Percentiles rank a stretch among this genome's conserved stretches.
Evolutionary conservation across 2,888 invertebrate genomes (phyloP).

Genomic region (Ellobium chinense): DNA sequence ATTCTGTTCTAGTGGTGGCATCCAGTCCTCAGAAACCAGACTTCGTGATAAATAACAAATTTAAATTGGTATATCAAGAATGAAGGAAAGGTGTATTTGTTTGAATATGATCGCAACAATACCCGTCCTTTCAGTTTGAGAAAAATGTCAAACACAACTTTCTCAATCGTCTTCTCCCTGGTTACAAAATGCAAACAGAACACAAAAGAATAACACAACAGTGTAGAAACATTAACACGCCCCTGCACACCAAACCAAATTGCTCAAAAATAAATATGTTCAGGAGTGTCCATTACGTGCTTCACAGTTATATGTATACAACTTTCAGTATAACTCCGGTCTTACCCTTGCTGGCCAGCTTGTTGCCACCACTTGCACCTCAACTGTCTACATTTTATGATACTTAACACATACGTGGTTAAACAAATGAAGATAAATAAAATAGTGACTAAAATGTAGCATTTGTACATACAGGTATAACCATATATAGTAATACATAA

Average conservation of each 20-base stretch:
- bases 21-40: slow-evolving; percentile 12
- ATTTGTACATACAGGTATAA: slow-evolving; percentile 43
- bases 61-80: slow-evolving; percentile 11
- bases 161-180: slow-evolving; percentile 33
- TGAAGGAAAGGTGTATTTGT: slow-evolving; percentile 40
- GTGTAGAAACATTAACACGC: slow-evolving; percentile 19
- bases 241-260: slow-evolving; percentile 18
- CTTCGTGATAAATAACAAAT: not conserved
- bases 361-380: not conserved
- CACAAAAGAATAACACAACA: slow-evolving; percentile 7
- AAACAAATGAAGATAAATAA: slow-evolving; percentile 33
- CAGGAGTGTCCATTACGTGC: not conserved
- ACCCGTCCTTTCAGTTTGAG: slow-evolving; percentile 46
- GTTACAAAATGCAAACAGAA: slow-evolving; percentile 37
- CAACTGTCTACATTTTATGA: slow-evolving; percentile 23
- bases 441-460: slow-evolving; percentile 38
- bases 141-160: slow-evolving; percentile 32
- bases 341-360: not conserved
- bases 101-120: slow-evolving; percentile 41
- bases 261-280: slow-evolving; percentile 4
- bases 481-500: slow-evolving; percentile 30
- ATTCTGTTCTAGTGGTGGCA: not conserved
- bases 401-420: slow-evolving; percentile 30
- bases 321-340: not conserved
- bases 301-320: not conserved